Base-by-base conservation (phyloP, 2,113 vertebrate species). In the Anguilla rostrata region DNA sequence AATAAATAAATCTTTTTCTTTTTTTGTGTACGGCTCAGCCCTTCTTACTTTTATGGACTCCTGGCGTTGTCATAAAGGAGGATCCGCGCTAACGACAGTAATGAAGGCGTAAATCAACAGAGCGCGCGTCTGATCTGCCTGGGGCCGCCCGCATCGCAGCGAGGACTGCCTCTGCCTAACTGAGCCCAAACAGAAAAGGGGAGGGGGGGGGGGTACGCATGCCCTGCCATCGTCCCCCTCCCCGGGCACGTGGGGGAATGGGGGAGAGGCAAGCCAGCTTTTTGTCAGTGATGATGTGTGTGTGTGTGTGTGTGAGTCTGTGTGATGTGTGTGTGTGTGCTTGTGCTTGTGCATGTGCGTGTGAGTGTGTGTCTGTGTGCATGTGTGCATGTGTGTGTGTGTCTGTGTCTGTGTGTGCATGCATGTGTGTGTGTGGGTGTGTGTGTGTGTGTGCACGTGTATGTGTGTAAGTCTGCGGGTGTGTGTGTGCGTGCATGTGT, bases 101-200 rank as follows among this genome's bases (percentile, higher is more conserved):
- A 92, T 93, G 91, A 92, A 94, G 91, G 93, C 89, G 91, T 93
- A 92, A 94, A 94, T 94, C 93, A 94, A 90, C 87, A 56, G 56
- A 91, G 89, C 89, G 85, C 88, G 90, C 89, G 90, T 91, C 91
- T 91, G 90, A 91, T 92, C 90, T 89, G 89, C 89, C 82, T 84
- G 85, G 88, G 88, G 89, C 89, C 87, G 78, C 83, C n/a, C n/a
- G n/a, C n/a, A n/a, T n/a, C n/a, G n/a, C n/a, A n/a, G n/a, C n/a
- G n/a, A n/a, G n/a, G n/a, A 34, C 88, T 90, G 91, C 89, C 91
- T 14, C 90, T 88, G 83, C 86, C 88, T 91, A 93, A 92, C 92
- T 92, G 91, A 91, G 91, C 90, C 75, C 39, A 89, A 90, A 87
- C 84, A 11, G 20, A 91, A 91, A 90, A 88, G 88, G 90, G 34